Percentiles rank a stretch among this genome's conserved stretches.
Evolutionary conservation across 2,113 vertebrate species (phyloP).

Genomic region (Malurus alboscapulatus): DNA sequence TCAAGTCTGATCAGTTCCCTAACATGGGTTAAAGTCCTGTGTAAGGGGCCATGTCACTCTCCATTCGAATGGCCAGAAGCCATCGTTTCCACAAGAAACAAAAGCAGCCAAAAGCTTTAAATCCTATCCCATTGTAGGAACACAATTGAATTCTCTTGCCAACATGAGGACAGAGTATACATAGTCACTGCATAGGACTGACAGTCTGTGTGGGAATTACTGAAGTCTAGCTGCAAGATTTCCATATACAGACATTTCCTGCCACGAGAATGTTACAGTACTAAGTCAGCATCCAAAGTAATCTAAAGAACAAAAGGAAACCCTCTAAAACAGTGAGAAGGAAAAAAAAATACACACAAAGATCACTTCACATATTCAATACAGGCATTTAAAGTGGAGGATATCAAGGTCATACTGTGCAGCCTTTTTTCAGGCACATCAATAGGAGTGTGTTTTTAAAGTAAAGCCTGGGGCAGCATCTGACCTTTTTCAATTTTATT

Average conservation of each 20-base stretch:
- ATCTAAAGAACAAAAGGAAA: slow-evolving; percentile 53
- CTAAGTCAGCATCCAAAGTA: slow-evolving; percentile 41
- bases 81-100: slow-evolving; percentile 61
- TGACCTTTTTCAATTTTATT: not conserved
- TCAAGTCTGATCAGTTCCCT: not conserved
- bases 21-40: slow-evolving; percentile 18
- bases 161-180: slow-evolving; percentile 52
- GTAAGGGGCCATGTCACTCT: slow-evolving; percentile 9
- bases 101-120: slow-evolving; percentile 62
- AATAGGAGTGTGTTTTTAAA: not conserved
- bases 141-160: slow-evolving; percentile 52
- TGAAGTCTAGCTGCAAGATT: slow-evolving; percentile 66
- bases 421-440: slow-evolving; percentile 38
- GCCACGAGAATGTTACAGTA: not conserved
- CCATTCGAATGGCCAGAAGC: slow-evolving; percentile 44
- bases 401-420: slow-evolving; percentile 4
- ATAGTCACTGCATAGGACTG: slow-evolving; percentile 48
- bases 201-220: slow-evolving; percentile 67
- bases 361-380: slow-evolving; percentile 54
- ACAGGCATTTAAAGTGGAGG: slow-evolving; percentile 40
- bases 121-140: slow-evolving; percentile 59
- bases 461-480: slow-evolving; percentile 27
- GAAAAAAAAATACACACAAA: slow-evolving; percentile 10
- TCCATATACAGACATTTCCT: slow-evolving; percentile 55
- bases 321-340: slow-evolving; percentile 35